Evolutionary conservation across 2,888 invertebrate species (phyloP), one percentile per base, ranked within the genome.

Genomic region (Itoplectis maculator): DNA sequence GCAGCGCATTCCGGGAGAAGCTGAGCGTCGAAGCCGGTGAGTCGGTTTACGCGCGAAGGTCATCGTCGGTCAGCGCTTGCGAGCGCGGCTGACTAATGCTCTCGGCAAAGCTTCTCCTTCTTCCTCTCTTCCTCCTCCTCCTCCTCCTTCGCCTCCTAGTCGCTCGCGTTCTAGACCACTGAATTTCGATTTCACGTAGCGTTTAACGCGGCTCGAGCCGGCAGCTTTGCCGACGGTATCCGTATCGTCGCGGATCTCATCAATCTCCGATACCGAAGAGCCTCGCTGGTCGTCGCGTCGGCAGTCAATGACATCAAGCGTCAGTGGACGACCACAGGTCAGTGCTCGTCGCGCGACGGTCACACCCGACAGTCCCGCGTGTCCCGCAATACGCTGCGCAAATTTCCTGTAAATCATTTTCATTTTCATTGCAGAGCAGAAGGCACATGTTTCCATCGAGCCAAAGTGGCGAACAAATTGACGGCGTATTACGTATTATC

Each of bases 261-360:
- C 49, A 69, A 77, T 49, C 56, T 37, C 15, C 77, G 69, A 73
- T 80, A 80, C 69, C 47, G 20, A 23, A 61, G 8, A 18, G 56
- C 61, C 11, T 54, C 68, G 15, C 51, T 61, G 49, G 20, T 75
- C 49, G 75, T 49, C 8, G 59, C 59, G 0, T 29, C 79, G 20
- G 86, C 86, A 45, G 65, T 89, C 66, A 81, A 82, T 13, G 87
- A 89, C 78, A 77, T 88, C 42, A 85, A 74, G 81, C 69, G 84
- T 45, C 81, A 85, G 54, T 89, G 89, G 88, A 80, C 79, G 13
- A 84, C 73, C 69, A 88, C 88, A 82, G 83, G 89, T 89, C 80
- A 75, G 37, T 59, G 72, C 47, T 65, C 42, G 54, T 45, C 37
- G 35, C 5, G 35, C 79, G 54, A 69, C 69, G 18, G 35, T 59